phyloP scores from a whole-genome alignment of 2,797 vertebrate genomes.

The Heliangelus exortis region DNA sequence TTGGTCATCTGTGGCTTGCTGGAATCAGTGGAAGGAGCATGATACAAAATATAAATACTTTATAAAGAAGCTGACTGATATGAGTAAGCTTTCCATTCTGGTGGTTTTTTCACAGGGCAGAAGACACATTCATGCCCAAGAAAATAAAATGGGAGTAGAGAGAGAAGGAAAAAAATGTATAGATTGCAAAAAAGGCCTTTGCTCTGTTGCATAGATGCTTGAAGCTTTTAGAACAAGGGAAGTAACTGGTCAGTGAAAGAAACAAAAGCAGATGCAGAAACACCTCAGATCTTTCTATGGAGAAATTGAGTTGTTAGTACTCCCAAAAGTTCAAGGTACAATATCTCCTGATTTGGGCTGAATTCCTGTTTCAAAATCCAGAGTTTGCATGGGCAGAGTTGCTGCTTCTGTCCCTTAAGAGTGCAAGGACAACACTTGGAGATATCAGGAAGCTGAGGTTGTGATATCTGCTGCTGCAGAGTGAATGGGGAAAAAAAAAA shows the following conservation, averaged over 20 bases:
- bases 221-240: background rate
- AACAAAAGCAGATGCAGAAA: background rate
- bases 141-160: background rate
- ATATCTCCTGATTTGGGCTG: background rate
- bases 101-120: background rate
- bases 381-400: background rate
- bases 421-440: background rate
- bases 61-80: background rate
- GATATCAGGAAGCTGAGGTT: background rate
- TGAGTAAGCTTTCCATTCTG: background rate
- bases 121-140: background rate
- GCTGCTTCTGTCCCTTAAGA: background rate
- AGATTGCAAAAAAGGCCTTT: background rate
- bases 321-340: background rate
- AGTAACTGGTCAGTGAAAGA: background rate
- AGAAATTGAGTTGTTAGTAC: background rate
- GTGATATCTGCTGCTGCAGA: background rate
- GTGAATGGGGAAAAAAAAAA: background rate
- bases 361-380: background rate
- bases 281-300: background rate
- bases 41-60: background rate
- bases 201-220: background rate
- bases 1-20: background rate
- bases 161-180: background rate
- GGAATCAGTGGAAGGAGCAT: background rate